These are phyloP conservation scores for Philopedon plagiatum DNA, from an alignment of 2,888 invertebrate species.

Conservation along the genomic window DNA sequence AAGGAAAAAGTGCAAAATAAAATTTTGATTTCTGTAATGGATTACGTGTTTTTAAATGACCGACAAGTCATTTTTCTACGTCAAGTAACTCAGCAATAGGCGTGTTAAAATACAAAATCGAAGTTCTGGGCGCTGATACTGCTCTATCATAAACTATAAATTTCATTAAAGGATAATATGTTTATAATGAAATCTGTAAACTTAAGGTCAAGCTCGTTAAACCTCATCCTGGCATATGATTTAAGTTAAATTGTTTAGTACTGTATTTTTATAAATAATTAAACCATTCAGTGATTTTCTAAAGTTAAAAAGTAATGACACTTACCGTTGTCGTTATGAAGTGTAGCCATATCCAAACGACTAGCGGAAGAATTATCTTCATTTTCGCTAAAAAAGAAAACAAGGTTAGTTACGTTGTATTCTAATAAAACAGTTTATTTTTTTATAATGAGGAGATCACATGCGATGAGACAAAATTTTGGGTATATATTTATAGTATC, in stretches of 20 bases:
- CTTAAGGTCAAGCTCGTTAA: not conserved
- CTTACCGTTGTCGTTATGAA: conserved; percentile 81
- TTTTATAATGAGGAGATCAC: not conserved
- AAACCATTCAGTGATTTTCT: conserved; percentile 7
- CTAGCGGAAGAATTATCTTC: conserved; percentile 93
- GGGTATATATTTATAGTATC: too few relatives aligned
- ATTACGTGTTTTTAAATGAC: too few relatives aligned
- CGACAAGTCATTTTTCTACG: too few relatives aligned
- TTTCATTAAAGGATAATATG: not conserved
- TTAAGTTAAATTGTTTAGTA: not conserved
- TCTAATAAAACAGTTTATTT: conserved; percentile 14
- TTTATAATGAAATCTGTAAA: not conserved
- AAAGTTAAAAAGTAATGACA: conserved; percentile 59
- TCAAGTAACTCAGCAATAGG: too few relatives aligned
- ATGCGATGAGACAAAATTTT: conserved; percentile 9
- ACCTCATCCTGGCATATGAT: not conserved
- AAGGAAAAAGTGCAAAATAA: too few relatives aligned
- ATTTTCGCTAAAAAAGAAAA: conserved; percentile 85
- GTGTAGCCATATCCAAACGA: conserved; percentile 90
- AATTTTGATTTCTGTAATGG: too few relatives aligned
- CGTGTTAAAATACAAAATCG: conserved; percentile 26
- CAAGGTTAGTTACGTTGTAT: conserved; percentile 40
- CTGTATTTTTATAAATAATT: conserved; percentile 11
- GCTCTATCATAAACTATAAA: not conserved
- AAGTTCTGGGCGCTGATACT: not conserved